Percentiles rank a stretch among this genome's conserved stretches.
These are phyloP conservation scores for Tapera naevia DNA, from an alignment of 2,797 vertebrate species.

Conservation along the genomic window DNA sequence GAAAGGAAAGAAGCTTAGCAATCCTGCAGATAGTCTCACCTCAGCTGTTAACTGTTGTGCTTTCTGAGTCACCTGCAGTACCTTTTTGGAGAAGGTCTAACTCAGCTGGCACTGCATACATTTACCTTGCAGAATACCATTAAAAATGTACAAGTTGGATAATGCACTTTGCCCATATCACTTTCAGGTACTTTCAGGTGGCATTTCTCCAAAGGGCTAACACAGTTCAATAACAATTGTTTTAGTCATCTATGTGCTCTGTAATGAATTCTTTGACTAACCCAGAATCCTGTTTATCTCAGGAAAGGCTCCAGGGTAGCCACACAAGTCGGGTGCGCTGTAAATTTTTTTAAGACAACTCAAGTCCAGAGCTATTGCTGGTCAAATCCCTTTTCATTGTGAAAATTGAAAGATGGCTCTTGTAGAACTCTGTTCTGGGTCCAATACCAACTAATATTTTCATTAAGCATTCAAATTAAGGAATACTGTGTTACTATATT, in stretches of 20 bases:
- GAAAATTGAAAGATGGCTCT: neutral
- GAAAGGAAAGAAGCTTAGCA: neutral
- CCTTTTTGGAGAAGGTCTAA: neutral
- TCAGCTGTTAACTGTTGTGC: neutral
- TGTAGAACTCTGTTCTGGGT: neutral
- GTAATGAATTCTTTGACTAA: neutral
- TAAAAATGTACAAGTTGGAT: constrained; percentile 20
- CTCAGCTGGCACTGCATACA: neutral
- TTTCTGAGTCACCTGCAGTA: neutral
- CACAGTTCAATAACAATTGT: neutral
- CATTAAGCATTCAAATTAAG: neutral
- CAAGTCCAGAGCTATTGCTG: neutral
- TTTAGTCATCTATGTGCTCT: neutral
- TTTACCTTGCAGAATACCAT: constrained; percentile 21
- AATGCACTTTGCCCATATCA: neutral
- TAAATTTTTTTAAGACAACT: neutral
- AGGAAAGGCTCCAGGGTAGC: neutral
- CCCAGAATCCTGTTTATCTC: neutral
- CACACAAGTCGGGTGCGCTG: neutral
- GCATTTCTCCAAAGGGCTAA: constrained; percentile 11
- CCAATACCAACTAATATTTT: neutral
- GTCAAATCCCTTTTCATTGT: neutral
- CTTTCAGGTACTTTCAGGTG: constrained; percentile 11
- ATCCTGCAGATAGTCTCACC: neutral
- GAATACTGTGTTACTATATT: neutral